phyloP scores from a whole-genome alignment of 2,888 invertebrate species.

The Diaprepes abbreviatus region DNA sequence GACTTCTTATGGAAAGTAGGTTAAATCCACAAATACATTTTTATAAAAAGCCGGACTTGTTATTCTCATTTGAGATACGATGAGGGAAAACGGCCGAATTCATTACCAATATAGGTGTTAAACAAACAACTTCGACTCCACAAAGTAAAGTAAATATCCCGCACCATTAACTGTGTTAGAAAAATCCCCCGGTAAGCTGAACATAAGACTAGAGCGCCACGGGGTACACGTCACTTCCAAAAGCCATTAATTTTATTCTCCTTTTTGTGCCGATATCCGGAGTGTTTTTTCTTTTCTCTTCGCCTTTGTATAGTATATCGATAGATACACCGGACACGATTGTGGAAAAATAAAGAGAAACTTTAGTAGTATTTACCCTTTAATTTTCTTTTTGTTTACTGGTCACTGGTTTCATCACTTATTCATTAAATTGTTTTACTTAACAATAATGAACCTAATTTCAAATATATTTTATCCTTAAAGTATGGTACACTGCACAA shows the following conservation, averaged over 20 bases:
- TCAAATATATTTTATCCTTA: too few species aligned
- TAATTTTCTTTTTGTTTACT: too few species aligned
- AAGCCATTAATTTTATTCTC: constrained; percentile 35
- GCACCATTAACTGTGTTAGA: constrained; percentile 39
- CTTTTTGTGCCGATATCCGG: constrained; percentile 27
- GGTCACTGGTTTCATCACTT: too few species aligned
- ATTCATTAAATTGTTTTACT: too few species aligned
- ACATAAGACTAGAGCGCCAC: constrained; percentile 19
- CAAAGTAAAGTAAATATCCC: constrained; percentile 33
- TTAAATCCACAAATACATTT: too few species aligned
- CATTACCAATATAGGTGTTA: constrained; percentile 33
- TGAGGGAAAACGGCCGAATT: too few species aligned
- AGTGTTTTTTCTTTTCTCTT: constrained; percentile 16
- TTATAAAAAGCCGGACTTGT: too few species aligned
- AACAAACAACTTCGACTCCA: constrained; percentile 31
- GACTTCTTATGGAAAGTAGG: too few species aligned
- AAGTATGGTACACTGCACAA: too few species aligned
- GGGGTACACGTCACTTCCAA: constrained; percentile 36
- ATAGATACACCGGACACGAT: constrained; percentile 4
- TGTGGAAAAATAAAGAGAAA: background rate
- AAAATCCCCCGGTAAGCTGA: constrained; percentile 29
- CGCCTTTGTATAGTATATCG: background rate
- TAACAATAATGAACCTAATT: too few species aligned
- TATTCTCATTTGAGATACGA: too few species aligned
- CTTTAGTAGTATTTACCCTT: background rate